Conservation (phyloP, 2,113 vertebrate species). For the Alouatta palliata region DNA sequence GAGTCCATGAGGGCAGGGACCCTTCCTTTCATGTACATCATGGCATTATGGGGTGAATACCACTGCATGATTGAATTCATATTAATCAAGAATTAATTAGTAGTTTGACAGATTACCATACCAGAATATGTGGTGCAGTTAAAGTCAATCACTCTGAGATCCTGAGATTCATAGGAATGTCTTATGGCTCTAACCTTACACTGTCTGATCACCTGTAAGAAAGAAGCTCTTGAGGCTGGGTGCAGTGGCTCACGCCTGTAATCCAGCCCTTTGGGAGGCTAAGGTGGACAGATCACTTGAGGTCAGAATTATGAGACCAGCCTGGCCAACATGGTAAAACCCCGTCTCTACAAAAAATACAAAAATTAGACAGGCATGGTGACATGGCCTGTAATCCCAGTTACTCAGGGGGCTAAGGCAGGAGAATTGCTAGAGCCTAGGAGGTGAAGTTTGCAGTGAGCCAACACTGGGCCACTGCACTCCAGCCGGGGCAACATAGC, state of each 20-base stretch:
- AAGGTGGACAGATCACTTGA: no score
- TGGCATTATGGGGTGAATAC: neutral
- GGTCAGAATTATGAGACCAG: no score
- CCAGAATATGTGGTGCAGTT: slow-evolving; percentile 85
- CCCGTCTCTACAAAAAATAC: no score
- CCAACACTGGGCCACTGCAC: no score
- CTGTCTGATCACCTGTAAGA: slow-evolving; percentile 82
- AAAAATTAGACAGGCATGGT: no score
- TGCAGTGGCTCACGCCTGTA: no score
- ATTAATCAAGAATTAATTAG: slow-evolving; percentile 16
- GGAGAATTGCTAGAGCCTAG: neutral
- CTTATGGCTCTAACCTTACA: slow-evolving; percentile 77
- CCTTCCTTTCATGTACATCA: neutral
- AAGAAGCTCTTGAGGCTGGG: neutral
- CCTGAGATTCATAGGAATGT: slow-evolving; percentile 46
- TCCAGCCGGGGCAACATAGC: neutral
- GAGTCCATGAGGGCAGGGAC: neutral
- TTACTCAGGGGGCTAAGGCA: no score
- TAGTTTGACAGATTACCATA: slow-evolving; percentile 69
- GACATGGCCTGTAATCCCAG: neutral
- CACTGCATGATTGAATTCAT: neutral
- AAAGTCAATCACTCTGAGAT: slow-evolving; percentile 73
- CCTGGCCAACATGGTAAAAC: no score
- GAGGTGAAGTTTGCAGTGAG: no score
- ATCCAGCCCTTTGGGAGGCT: no score